Conservation (phyloP, 2,888 invertebrate species). For the Volucella bombylans region DNA sequence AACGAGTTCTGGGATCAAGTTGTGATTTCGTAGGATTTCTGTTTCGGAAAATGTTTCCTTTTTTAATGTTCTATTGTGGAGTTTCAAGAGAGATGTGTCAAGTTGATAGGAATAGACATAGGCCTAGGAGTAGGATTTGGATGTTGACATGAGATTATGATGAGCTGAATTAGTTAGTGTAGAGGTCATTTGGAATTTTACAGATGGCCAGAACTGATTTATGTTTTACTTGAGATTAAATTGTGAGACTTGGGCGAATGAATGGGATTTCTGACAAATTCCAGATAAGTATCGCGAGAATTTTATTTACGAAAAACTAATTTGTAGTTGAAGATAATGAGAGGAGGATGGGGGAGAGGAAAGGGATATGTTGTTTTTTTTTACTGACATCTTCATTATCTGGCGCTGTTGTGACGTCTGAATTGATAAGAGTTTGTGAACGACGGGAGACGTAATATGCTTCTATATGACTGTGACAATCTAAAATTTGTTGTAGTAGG, state of each 20-base stretch:
- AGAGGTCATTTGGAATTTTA: slow-evolving; percentile 53
- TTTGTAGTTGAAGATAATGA: slow-evolving; percentile 8
- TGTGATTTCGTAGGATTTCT: slow-evolving; percentile 47
- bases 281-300: slow-evolving; percentile 24
- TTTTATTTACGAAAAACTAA: slow-evolving; percentile 5
- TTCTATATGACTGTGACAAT: no score
- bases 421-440: no score
- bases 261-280: slow-evolving; percentile 35
- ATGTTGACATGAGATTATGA: slow-evolving; percentile 50
- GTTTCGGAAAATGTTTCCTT: background rate
- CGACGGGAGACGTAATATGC: no score
- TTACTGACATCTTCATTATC: no score
- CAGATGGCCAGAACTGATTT: slow-evolving; percentile 43
- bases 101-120: slow-evolving; percentile 38
- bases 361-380: no score
- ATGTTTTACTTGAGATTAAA: slow-evolving; percentile 51
- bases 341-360: no score
- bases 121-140: slow-evolving; percentile 35
- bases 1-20: slow-evolving; percentile 69
- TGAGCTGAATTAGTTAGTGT: background rate
- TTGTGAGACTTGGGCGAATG: slow-evolving; percentile 8
- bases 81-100: no score
- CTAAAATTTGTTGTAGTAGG: no score
- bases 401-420: no score
- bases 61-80: slow-evolving; percentile 29